phyloP scores from a whole-genome alignment of 2,888 invertebrate species.

The Leptopilina myrica region DNA sequence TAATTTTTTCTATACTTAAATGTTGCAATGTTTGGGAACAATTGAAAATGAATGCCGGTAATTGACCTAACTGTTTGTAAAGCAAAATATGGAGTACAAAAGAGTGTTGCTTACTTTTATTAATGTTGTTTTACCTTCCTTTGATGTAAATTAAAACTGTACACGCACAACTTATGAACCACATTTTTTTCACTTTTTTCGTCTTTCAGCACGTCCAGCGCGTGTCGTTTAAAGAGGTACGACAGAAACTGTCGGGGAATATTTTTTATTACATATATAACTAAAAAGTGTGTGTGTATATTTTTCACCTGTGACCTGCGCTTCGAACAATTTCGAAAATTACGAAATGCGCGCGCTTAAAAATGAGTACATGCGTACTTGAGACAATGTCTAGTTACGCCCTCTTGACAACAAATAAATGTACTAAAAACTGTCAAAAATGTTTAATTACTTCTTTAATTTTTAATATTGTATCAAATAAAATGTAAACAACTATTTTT shows the following conservation, averaged over 20 bases:
- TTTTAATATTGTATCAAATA: background rate
- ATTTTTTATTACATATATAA: background rate
- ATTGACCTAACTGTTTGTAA: background rate
- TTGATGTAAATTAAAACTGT: constrained; percentile 1
- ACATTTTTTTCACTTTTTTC: constrained; percentile 23
- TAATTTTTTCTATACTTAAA: background rate
- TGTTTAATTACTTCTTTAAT: background rate
- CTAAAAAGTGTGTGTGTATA: background rate
- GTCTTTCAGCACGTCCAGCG: constrained; percentile 4
- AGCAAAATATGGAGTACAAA: background rate
- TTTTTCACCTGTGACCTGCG: constrained; percentile 5
- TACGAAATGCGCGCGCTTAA: constrained; percentile 21
- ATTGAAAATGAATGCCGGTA: background rate
- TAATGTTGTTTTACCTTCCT: background rate
- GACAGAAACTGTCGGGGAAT: background rate
- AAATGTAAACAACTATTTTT: background rate
- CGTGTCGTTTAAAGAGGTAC: constrained; percentile 10
- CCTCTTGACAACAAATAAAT: background rate
- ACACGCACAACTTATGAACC: background rate
- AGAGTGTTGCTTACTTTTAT: background rate
- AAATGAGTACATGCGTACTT: background rate
- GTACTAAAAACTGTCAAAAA: background rate
- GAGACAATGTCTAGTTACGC: background rate
- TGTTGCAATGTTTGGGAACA: background rate
- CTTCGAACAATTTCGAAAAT: constrained; percentile 10